phyloP scores from a whole-genome alignment of 2,888 invertebrate genomes.

The Craniophora ligustri region DNA sequence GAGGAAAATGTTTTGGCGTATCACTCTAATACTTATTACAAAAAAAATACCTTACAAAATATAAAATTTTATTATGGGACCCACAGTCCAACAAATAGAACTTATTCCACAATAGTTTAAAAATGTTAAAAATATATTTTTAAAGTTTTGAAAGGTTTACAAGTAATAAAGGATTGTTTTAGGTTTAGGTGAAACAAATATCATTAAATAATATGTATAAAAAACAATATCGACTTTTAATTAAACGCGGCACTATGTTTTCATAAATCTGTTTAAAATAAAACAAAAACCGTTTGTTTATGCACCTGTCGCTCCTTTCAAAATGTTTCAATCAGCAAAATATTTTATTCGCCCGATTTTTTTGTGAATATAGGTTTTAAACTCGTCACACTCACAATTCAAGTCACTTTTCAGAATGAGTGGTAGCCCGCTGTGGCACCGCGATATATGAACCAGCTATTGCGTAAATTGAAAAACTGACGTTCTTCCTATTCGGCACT shows the following conservation, averaged over 20 bases:
- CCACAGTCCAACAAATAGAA: too few species aligned
- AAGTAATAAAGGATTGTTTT: too few species aligned
- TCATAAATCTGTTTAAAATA: background rate
- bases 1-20: too few species aligned
- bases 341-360: background rate
- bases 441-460: constrained; percentile 21
- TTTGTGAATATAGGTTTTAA: constrained; percentile 17
- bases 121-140: too few species aligned
- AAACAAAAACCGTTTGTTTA: background rate
- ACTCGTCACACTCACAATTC: constrained; percentile 35
- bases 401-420: constrained; percentile 12
- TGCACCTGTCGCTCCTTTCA: background rate
- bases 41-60: too few species aligned
- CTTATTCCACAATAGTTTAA: too few species aligned
- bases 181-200: too few species aligned
- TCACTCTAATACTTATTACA: too few species aligned
- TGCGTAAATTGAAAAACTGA: constrained; percentile 39
- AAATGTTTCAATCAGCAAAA: constrained; percentile 11
- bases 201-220: too few species aligned
- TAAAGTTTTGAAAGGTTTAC: too few species aligned
- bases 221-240: too few species aligned
- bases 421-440: constrained; percentile 7
- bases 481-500: constrained; percentile 9
- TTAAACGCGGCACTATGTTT: background rate
- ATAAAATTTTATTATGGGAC: too few species aligned